Evolutionary conservation across 2,797 vertebrate genomes (phyloP).

Genomic region (Cirrhinus mrigala): DNA sequence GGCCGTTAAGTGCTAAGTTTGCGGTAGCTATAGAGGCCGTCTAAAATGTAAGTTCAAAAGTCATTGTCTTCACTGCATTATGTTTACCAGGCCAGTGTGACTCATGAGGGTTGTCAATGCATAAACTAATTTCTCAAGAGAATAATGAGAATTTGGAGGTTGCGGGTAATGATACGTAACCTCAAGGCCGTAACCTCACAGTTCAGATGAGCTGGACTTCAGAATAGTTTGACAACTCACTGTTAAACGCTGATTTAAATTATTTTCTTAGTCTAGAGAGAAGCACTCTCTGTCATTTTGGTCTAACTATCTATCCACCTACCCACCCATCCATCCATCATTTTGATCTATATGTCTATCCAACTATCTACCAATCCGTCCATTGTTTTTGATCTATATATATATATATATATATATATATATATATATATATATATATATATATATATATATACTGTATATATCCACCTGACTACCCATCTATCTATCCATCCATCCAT

Average conservation of each 20-base stretch:
- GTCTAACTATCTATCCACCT: neutral
- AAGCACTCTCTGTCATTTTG: neutral
- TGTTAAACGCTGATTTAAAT: neutral
- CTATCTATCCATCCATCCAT: neutral
- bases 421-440: no score
- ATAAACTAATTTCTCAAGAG: constrained; percentile 28
- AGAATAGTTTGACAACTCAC: neutral
- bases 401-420: no score
- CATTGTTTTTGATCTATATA: neutral
- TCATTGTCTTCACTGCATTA: neutral
- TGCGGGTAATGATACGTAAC: constrained; percentile 14
- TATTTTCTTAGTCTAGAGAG: neutral
- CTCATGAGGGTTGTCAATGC: constrained; percentile 21
- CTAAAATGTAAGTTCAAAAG: constrained; percentile 22
- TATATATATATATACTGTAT: no score
- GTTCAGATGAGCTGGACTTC: neutral
- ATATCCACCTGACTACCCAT: neutral
- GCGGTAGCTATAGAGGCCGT: neutral
- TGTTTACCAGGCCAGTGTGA: constrained; percentile 20
- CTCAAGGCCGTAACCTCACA: neutral
- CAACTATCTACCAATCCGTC: neutral
- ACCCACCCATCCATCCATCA: neutral
- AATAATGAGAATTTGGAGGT: constrained; percentile 26
- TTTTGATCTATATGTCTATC: neutral
- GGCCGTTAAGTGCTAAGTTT: constrained; percentile 15